Evolutionary conservation across 1,140 invertebrate genomes (phyloP).

Genomic region (Elysia chlorotica): DNA sequence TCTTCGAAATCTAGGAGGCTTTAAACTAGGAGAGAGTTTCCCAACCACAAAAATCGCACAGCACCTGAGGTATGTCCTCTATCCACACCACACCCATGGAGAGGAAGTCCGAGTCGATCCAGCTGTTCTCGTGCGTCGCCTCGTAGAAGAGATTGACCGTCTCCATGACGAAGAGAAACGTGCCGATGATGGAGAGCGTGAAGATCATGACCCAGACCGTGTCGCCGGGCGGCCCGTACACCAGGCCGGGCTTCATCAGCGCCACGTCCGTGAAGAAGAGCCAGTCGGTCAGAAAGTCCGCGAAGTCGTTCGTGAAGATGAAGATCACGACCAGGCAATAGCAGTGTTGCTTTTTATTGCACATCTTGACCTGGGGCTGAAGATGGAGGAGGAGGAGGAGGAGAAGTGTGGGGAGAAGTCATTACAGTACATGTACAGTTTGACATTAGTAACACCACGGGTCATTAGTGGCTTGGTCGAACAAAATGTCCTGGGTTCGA

Average conservation of each 20-base stretch:
- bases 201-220: conserved; percentile 34
- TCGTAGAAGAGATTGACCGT: conserved; percentile 44
- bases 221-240: conserved; percentile 42
- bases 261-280: conserved; percentile 44
- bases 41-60: too few species aligned
- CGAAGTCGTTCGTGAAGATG: conserved; percentile 35
- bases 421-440: not conserved
- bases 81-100: conserved; percentile 47
- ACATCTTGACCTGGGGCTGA: not conserved
- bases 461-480: not conserved
- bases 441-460: not conserved
- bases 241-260: conserved; percentile 42
- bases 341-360: not conserved
- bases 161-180: conserved; percentile 45
- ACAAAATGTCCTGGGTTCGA: not conserved
- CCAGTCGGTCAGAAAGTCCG: conserved; percentile 52
- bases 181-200: conserved; percentile 48
- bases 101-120: conserved; percentile 42
- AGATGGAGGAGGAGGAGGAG: not conserved
- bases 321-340: conserved; percentile 6
- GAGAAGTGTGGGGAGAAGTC: not conserved
- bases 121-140: conserved; percentile 37
- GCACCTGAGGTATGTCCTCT: conserved; percentile 46
- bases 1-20: conserved; percentile 36
- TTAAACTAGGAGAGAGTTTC: too few species aligned